Base-by-base conservation (phyloP, 2,797 vertebrate genomes). In the Pseudocheirus occidentalis region DNA sequence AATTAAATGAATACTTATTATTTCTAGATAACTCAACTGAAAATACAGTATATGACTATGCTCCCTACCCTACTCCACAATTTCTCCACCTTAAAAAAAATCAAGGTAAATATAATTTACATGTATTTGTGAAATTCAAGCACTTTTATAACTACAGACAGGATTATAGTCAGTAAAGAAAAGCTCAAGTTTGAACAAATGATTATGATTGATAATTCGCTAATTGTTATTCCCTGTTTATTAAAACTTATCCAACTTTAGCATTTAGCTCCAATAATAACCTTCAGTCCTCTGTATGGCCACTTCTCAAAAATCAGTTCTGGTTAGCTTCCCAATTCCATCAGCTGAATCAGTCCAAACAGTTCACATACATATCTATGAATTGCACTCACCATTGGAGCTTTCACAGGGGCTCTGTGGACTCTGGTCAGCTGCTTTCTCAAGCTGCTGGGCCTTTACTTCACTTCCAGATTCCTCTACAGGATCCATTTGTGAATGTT, bases 361-460 rank as follows among this genome's bases (percentile, higher is more conserved):
- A 59, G 94, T 93, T 57, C 18, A 93, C 3, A 87, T 50, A 52
- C 92, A 50, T 50, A 87, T 27, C 40, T 46, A 46, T 28, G 24
- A 87, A 50, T 50, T 12, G 94, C 66, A 96, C 97, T 98, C 96
- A 99, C 99, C 99, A 98, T 98, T 99, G 7, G 99, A 99, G 96
- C 99, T 99, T 94, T 99, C 99, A 81, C 98, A 99, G 95, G 99
- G 99, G 97, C 99, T 99, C 62, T 97, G 98, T 10, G 98, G 98
- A 24, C 96, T 96, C 18, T 98, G 97, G 53, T 97, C 97, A 91
- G 97, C 24, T 52, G 92, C 92, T 90, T 98, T 98, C 40, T 97
- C 97, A 18, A 94, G 96, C 0, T 93, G 92, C 90, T 97, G 96
- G 7, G 59, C 50, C 52, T 97, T 97, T n/a, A 94, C 93, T 29